Conservation (phyloP, 2,888 invertebrate species). For the Augochlorella aurata region DNA sequence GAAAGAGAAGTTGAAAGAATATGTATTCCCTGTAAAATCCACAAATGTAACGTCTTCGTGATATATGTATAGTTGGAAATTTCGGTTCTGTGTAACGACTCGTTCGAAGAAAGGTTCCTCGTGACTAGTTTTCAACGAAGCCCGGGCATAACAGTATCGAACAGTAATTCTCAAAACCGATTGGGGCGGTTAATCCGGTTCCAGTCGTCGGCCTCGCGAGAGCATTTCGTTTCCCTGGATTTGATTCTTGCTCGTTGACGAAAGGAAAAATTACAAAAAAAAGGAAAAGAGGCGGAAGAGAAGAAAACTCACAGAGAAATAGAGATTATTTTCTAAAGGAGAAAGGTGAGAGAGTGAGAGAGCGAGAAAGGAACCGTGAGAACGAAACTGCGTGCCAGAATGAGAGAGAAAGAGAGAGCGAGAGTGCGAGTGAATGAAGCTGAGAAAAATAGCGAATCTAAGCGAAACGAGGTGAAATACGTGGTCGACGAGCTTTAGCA, state of each 20-base stretch:
- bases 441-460: constrained; percentile 12
- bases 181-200: not conserved
- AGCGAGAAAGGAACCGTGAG: constrained; percentile 9
- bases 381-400: constrained; percentile 16
- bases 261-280: constrained; percentile 4
- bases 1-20: too few relatives aligned
- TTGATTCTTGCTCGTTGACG: constrained; percentile 29
- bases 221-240: not conserved
- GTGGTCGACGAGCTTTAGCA: constrained; percentile 33
- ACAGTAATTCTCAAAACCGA: not conserved
- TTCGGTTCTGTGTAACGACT: too few relatives aligned
- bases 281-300: not conserved
- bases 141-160: too few relatives aligned
- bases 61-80: too few relatives aligned
- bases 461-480: constrained; percentile 1
- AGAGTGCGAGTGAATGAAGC: not conserved
- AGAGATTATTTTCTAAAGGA: constrained; percentile 57
- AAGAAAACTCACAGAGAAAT: constrained; percentile 49
- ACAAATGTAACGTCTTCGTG: too few relatives aligned
- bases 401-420: constrained; percentile 2
- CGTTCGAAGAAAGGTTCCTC: too few relatives aligned
- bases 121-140: too few relatives aligned
- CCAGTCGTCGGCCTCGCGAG: not conserved
- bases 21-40: too few relatives aligned
- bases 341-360: constrained; percentile 20